Conservation (phyloP, 2,797 vertebrate genomes). For the Phrynocephalus forsythii region DNA sequence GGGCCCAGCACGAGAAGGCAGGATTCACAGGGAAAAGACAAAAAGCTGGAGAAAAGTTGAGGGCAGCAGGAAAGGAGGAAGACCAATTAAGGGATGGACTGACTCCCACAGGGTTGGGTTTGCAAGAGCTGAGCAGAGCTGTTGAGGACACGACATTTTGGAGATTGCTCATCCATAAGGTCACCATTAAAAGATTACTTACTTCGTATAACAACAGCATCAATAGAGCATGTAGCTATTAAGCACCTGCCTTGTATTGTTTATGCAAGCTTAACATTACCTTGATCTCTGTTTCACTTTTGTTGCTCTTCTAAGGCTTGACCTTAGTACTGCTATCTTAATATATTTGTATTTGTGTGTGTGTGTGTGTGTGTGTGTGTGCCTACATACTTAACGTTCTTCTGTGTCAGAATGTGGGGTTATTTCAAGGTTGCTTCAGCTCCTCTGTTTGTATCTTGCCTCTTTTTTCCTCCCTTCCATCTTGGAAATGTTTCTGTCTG, state of each 20-base stretch:
- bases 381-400: not conserved
- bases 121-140: too few species aligned
- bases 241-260: not conserved
- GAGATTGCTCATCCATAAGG: too few species aligned
- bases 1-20: too few species aligned
- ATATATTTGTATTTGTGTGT: not conserved
- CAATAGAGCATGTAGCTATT: not conserved
- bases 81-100: too few species aligned
- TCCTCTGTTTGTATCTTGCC: not conserved
- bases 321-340: not conserved
- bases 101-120: too few species aligned
- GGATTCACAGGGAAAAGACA: too few species aligned
- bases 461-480: too few species aligned
- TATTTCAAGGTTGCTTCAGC: not conserved
- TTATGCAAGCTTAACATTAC: not conserved
- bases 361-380: not conserved
- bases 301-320: not conserved
- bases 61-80: too few species aligned
- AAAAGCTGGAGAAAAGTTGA: too few species aligned
- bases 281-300: not conserved
- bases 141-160: too few species aligned
- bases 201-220: too few species aligned
- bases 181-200: too few species aligned
- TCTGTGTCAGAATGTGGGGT: not conserved
- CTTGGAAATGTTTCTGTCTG: not conserved